Conservation (phyloP, 1,140 invertebrate species). For the Zaprionus gabonicus region DNA sequence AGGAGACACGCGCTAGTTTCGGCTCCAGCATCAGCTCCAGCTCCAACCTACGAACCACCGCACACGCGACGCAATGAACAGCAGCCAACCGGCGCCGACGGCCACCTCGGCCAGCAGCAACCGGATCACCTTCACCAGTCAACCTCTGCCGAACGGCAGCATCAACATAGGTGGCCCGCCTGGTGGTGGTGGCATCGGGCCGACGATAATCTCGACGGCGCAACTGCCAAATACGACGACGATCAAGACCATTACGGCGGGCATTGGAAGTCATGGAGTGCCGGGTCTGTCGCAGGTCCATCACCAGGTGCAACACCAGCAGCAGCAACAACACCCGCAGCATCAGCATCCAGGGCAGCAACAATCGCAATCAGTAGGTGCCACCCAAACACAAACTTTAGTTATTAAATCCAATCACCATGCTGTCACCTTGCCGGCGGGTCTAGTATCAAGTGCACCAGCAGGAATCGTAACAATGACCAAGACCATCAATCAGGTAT, state of each 20-base stretch:
- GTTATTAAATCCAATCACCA: constrained; percentile 84
- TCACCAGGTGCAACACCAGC: constrained; percentile 67
- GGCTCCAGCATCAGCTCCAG: constrained; percentile 32
- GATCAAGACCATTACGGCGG: constrained; percentile 85
- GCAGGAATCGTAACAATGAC: constrained; percentile 84
- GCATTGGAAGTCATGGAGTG: constrained; percentile 73
- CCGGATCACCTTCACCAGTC: constrained; percentile 85
- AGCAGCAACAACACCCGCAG: constrained; percentile 61
- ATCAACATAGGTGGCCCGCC: constrained; percentile 76
- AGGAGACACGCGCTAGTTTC: constrained; percentile 23
- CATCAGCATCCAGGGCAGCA: constrained; percentile 74
- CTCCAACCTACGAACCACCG: constrained; percentile 21
- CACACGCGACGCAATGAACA: constrained; percentile 66
- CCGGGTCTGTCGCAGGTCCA: constrained; percentile 67
- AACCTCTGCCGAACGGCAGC: constrained; percentile 87
- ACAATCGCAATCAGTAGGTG: constrained; percentile 83
- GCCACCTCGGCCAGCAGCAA: constrained; percentile 61
- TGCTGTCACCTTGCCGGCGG: constrained; percentile 84
- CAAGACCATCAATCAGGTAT: constrained; percentile 84
- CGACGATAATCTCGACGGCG: constrained; percentile 76
- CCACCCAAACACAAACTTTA: constrained; percentile 84
- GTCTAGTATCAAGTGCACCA: constrained; percentile 84
- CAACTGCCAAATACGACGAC: constrained; percentile 84
- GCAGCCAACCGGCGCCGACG: constrained; percentile 67
- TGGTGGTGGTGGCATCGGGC: constrained; percentile 59